Evolutionary conservation across 2,888 invertebrate species (phyloP), one percentile per base, ranked within the genome.

Genomic region (Hyposoter didymator): DNA sequence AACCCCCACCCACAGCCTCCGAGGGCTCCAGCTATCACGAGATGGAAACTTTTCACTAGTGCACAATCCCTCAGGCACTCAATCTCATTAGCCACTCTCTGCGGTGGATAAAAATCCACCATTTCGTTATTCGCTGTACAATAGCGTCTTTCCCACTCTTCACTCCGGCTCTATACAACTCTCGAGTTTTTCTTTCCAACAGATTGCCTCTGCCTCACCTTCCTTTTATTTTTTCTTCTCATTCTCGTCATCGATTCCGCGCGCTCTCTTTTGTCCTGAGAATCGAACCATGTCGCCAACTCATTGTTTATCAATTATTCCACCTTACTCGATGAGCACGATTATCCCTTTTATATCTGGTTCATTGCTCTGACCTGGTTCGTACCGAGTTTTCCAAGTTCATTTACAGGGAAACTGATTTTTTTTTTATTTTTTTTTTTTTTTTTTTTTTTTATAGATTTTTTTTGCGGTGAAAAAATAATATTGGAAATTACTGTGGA

Each of bases 211-310:
- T 67, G n/a, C 22, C 4, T 22, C 43, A 12, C 12, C 43, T n/a
- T 39, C 19, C 12, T 19, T 17, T 19, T 66, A 66, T 39, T 70
- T 49, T 35, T 43, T 52, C 64, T 62, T 72, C 75, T 62, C 72
- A 87, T 88, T 80, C 80, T 84, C 64, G 75, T 88, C 83, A 85
- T 84, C 87, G 80, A 87, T 79, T 83, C 85, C 66, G 82, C 82
- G 78, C 82, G 19, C 35, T 35, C 35, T 35, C 35, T 35, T 35
- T 35, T 35, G 19, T 70, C 2, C 69, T 32, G 17, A 62, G 4
- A 45, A 12, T 28, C 28, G 45, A 7, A 12, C 10, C 28, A 22
- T 28, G 0, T 69, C 28, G 17, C 67, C 7, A 14, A 6, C 14
- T 14, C 3, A 12, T 55, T 55, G 12, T 55, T 22, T 22, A 28